Base-by-base conservation (phyloP, 2,113 vertebrate genomes). In the Manacus vitellinus region DNA sequence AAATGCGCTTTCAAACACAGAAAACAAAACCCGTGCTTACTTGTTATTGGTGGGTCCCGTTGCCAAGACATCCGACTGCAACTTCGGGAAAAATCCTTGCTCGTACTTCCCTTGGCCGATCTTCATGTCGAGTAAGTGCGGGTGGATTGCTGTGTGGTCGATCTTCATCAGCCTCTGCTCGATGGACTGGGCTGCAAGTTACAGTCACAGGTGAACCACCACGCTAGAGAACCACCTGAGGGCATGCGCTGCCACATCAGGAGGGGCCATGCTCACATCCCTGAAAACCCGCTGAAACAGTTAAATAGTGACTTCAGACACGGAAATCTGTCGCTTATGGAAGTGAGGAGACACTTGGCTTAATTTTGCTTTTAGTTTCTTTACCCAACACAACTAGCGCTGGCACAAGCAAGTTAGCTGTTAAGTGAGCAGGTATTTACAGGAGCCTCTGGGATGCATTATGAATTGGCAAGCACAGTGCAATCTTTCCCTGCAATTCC, bases 41-140 rank as follows among this genome's bases (percentile, higher is more conserved):
- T 99, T 99, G 98, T 99, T 99, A 92, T 98, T 99, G 92, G 98
- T 97, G 37, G 99, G 99, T 74, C 98, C 99, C 0, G 98, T 98
- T 72, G 98, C 97, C 49, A 99, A 98, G 79, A 99, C 99, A 55
- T 99, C 99, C 0, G 99, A 98, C 78, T 99, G 99, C 88, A 99
- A 97, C 84, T 98, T 99, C 3, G 99, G 99, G 92, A 99, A 99
- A 97, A 99, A 99, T 6, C 99, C 99, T 61, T 98, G 99, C 30
- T 99, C 99, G 1, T 99, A 99, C 83, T 99, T 99, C 91, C 99
- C 99, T 96, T 99, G 99, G 33, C 99, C 99, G 2, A 99, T 99
- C 98, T 99, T 99, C 99, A 99, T 99, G 95, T 99, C 98, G 35
- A 99, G 99, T 49, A 99, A 98, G 93, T 99, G 99, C 1, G 99